These are phyloP conservation scores for Drosophila kanekoi DNA, from an alignment of 2,888 invertebrate genomes.

Conservation along the genomic window DNA sequence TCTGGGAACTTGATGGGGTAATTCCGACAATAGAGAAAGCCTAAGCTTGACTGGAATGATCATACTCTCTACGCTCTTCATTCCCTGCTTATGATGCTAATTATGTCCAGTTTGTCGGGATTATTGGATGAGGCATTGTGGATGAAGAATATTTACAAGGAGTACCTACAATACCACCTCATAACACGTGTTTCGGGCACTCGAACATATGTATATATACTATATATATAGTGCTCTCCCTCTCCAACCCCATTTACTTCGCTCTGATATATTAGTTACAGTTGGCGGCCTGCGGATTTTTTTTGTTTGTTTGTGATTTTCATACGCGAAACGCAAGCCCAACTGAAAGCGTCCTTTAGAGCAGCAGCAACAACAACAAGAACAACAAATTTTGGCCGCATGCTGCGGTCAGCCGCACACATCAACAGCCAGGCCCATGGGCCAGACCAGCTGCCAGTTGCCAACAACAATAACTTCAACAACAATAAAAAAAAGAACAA, in stretches of 20 bases:
- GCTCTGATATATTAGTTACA: slow-evolving; percentile 73
- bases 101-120: no score
- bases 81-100: no score
- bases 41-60: no score
- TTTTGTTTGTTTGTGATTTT: slow-evolving; percentile 38
- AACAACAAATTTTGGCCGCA: slow-evolving; percentile 56
- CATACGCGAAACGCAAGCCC: slow-evolving; percentile 55
- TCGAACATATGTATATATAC: slow-evolving; percentile 1
- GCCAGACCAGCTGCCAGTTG: slow-evolving; percentile 28
- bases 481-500: slow-evolving; percentile 34
- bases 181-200: background rate
- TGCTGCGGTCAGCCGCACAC: slow-evolving; percentile 77
- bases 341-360: slow-evolving; percentile 35
- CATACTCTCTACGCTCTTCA: no score
- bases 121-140: no score
- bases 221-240: slow-evolving; percentile 19
- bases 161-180: no score
- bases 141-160: no score
- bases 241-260: background rate
- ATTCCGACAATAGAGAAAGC: no score
- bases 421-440: slow-evolving; percentile 66
- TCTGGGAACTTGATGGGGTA: no score
- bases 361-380: slow-evolving; percentile 26
- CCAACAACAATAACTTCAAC: slow-evolving; percentile 23
- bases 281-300: slow-evolving; percentile 44